Conservation (phyloP, 2,888 invertebrate species). For the Syrista parreyssii region DNA sequence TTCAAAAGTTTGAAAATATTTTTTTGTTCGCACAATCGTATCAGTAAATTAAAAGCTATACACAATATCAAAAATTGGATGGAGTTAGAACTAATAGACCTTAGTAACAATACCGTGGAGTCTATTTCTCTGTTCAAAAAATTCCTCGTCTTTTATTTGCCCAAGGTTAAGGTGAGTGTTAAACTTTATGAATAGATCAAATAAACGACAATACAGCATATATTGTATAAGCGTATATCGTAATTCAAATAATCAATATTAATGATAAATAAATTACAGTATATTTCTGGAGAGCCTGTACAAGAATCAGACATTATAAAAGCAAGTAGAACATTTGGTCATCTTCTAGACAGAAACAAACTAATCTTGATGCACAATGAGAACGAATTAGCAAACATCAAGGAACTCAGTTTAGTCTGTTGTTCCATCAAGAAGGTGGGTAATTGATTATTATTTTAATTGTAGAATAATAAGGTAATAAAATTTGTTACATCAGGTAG, state of each 20-base stretch:
- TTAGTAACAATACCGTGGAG: slow-evolving; percentile 29
- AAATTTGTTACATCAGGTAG: slow-evolving; percentile 24
- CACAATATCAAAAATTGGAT: slow-evolving; percentile 35
- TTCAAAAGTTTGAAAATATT: slow-evolving; percentile 32
- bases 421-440: slow-evolving; percentile 39
- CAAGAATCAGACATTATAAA: slow-evolving; percentile 24
- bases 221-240: not conserved
- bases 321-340: slow-evolving; percentile 29
- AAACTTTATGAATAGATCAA: not conserved
- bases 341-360: slow-evolving; percentile 30
- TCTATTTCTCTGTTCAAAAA: slow-evolving; percentile 23
- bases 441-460: slow-evolving; percentile 2
- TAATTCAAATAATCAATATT: not conserved
- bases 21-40: slow-evolving; percentile 36
- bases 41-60: slow-evolving; percentile 27
- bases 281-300: slow-evolving; percentile 30
- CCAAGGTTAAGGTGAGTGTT: not conserved
- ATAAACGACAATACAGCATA: not conserved
- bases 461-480: not conserved
- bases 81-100: slow-evolving; percentile 30
- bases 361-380: slow-evolving; percentile 25
- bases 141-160: slow-evolving; percentile 33
- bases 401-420: slow-evolving; percentile 33
- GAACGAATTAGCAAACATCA: slow-evolving; percentile 28
- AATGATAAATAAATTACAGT: slow-evolving; percentile 20